A percentile compares a stretch with the other conserved stretches of the same genome.
Conservation (phyloP, 2,888 invertebrate species). For the Cosmopolites sordidus region DNA sequence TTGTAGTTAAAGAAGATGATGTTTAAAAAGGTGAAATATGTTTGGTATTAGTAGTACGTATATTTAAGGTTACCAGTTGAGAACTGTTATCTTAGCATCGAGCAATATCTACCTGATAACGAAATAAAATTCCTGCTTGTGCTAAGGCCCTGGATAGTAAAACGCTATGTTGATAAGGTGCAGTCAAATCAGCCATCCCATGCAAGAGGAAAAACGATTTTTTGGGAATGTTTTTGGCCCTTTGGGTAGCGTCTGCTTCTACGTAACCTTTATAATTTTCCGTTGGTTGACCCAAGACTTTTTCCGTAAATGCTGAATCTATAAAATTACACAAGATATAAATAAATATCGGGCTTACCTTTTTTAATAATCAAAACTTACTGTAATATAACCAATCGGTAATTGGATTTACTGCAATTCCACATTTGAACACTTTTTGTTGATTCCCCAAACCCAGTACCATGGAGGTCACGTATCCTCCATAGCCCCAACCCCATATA, state of each 20-base stretch:
- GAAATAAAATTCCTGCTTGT: conserved; percentile 82
- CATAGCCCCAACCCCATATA: conserved; percentile 97
- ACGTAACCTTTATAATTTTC: conserved; percentile 89
- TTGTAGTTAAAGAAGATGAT: too few relatives aligned
- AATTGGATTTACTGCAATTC: conserved; percentile 90
- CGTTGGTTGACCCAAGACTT: conserved; percentile 81
- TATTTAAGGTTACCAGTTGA: background rate
- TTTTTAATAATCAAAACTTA: conserved; percentile 49
- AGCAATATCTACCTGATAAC: conserved; percentile 77
- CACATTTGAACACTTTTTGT: conserved; percentile 82
- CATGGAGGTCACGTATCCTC: conserved; percentile 92
- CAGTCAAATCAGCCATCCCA: conserved; percentile 87
- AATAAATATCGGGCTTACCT: background rate
- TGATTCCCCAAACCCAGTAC: conserved; percentile 73
- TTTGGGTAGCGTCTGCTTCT: conserved; percentile 85
- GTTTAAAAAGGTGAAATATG: too few relatives aligned
- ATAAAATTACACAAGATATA: conserved; percentile 7
- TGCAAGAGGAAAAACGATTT: conserved; percentile 87
- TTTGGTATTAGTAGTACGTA: background rate
- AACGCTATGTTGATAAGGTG: conserved; percentile 91
- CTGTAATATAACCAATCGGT: conserved; percentile 95
- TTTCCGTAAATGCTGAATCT: conserved; percentile 96
- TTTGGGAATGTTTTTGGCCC: conserved; percentile 82
- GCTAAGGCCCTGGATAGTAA: conserved; percentile 84
- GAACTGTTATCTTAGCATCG: too few relatives aligned